phyloP scores from a whole-genome alignment of 2,797 vertebrate genomes.

The Cossypha polioptera region DNA sequence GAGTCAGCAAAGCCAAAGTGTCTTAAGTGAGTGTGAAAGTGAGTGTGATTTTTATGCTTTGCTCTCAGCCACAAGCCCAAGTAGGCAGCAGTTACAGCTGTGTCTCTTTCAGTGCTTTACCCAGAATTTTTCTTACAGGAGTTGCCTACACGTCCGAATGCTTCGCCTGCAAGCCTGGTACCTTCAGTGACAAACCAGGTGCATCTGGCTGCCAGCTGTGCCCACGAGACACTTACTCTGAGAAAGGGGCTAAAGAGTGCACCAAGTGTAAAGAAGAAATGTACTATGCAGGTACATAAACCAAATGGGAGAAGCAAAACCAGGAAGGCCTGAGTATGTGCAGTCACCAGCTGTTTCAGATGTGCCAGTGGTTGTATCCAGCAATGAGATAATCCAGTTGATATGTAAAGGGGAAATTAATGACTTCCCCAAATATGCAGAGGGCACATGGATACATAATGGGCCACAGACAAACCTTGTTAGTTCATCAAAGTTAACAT shows the following conservation, averaged over 20 bases:
- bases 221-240: conserved; percentile 88
- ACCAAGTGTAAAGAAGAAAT: conserved; percentile 81
- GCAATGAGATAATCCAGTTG: neutral
- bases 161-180: conserved; percentile 93
- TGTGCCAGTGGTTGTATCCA: neutral
- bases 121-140: conserved; percentile 75
- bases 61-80: neutral
- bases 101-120: neutral
- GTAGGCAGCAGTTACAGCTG: neutral
- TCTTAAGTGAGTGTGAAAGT: neutral
- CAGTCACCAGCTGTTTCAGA: rapidly evolving
- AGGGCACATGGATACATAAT: neutral
- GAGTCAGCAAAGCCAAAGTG: neutral
- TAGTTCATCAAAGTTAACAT: neutral
- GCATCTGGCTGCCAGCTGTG: conserved; percentile 87
- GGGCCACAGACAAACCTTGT: rapidly evolving
- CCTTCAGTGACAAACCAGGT: conserved; percentile 85
- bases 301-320: neutral
- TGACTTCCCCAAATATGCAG: neutral
- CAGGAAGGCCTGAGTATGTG: neutral
- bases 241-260: conserved; percentile 91
- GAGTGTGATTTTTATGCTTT: neutral
- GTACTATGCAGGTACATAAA: conserved; percentile 86
- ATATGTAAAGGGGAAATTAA: neutral
- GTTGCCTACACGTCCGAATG: conserved; percentile 96